Conservation (phyloP, 2,797 vertebrate species). For the Bovichtus diacanthus region DNA sequence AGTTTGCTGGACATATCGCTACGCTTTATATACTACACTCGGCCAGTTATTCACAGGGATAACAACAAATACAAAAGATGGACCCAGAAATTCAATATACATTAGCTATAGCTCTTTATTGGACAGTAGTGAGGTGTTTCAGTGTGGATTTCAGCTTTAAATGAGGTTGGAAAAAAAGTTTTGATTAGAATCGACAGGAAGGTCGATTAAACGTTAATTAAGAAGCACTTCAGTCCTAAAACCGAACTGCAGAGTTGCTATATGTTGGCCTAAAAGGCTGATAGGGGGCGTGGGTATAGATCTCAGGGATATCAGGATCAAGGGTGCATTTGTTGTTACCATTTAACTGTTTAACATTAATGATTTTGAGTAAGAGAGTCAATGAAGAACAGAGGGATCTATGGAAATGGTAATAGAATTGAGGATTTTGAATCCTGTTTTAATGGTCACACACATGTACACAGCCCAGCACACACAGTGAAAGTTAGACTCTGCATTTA, state of each 20-base stretch:
- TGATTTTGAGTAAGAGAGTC: conserved; percentile 30
- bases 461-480: no score
- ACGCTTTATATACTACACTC: neutral
- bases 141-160: conserved; percentile 25
- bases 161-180: conserved; percentile 16
- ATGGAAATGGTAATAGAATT: no score
- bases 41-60: neutral
- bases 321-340: conserved; percentile 36
- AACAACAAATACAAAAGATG: neutral
- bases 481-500: no score
- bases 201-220: conserved; percentile 51
- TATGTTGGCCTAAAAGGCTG: conserved; percentile 42
- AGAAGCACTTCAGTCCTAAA: conserved; percentile 18
- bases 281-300: conserved; percentile 33
- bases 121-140: neutral
- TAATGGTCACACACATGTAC: no score
- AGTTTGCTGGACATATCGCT: neutral
- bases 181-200: conserved; percentile 35
- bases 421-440: no score
- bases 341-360: conserved; percentile 54
- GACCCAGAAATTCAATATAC: neutral
- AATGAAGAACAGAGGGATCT: neutral
- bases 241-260: conserved; percentile 16
- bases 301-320: conserved; percentile 43
- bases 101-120: neutral